Conservation (phyloP, 2,797 vertebrate genomes). For the Arrhamphus sclerolepis region DNA sequence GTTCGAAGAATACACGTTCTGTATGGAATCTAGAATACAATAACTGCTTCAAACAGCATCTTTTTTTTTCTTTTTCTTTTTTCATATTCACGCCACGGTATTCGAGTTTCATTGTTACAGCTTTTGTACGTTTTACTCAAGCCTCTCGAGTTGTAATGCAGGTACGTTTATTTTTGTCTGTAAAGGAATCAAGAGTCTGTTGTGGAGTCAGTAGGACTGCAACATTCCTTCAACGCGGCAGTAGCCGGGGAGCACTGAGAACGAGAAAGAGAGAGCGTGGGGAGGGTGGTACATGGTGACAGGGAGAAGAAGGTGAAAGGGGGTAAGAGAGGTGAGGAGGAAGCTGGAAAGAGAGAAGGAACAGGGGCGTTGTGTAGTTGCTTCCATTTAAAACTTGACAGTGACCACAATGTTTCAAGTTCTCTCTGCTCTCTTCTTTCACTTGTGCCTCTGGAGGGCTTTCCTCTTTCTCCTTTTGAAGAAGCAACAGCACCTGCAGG, state of each 20-base stretch:
- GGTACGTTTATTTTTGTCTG: slow-evolving; percentile 63
- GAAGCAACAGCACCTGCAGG: slow-evolving; percentile 96
- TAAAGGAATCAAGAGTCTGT: slow-evolving; percentile 80
- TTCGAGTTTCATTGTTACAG: slow-evolving; percentile 77
- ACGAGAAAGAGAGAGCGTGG: slow-evolving; percentile 37
- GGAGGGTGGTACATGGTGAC: slow-evolving; percentile 42
- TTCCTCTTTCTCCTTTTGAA: slow-evolving; percentile 99
- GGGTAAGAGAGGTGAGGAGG: slow-evolving; percentile 32
- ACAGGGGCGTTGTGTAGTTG: slow-evolving; percentile 67
- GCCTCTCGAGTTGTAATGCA: slow-evolving; percentile 68
- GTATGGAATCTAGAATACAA: slow-evolving; percentile 83
- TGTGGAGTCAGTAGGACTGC: slow-evolving; percentile 71
- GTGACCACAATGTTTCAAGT: slow-evolving; percentile 85
- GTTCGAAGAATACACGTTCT: slow-evolving; percentile 72
- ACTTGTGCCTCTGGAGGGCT: slow-evolving; percentile 95
- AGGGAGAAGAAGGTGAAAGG: slow-evolving; percentile 29
- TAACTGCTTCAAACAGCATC: slow-evolving; percentile 82
- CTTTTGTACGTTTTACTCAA: slow-evolving; percentile 71
- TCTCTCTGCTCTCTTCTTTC: slow-evolving; percentile 78
- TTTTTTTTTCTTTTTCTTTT: no score
- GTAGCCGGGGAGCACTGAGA: slow-evolving; percentile 65
- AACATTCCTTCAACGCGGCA: slow-evolving; percentile 75
- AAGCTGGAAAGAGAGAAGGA: slow-evolving; percentile 29
- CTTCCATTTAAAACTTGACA: slow-evolving; percentile 85
- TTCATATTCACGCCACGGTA: slow-evolving; percentile 77